Evolutionary conservation across 1,140 invertebrate genomes (phyloP), one percentile per base, ranked within the genome.

Genomic region (Acromyrmex heyeri): DNA sequence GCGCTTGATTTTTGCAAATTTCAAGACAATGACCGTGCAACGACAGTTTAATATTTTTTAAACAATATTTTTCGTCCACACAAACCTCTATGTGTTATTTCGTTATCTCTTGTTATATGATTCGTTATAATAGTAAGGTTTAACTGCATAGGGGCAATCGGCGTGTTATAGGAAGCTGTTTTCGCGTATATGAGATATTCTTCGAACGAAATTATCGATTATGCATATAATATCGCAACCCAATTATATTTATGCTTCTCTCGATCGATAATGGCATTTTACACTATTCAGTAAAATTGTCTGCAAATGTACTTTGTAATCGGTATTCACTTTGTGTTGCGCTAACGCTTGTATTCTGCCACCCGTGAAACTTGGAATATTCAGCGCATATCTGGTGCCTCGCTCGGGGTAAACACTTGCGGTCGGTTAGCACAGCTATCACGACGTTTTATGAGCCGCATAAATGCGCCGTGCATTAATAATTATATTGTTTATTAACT

Each of bases 191-290:
- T 48, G 4, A 0, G 18, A 18, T 48, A 30, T 82, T 59, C 27
- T 21, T 16, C 24, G 30, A 2, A 7, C 3, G 27, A 82, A 73
- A 61, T 72, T 21, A 16, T 21, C 10, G 8, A 82, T 82, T 73
- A 61, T 21, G 34, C 53, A 12, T 14, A n/a, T 59, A 72, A 73
- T 48, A 73, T 61, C 3, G 27, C 34, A 48, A 21, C 16, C 3
- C 3, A 50, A 64, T 27, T 14, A 96, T 96, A 67, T 96, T 97
- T 7, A 96, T 96, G 85, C 97, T 93, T 92, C 97, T 97, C 93
- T 97, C 97, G 38, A 8, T 48, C 53, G 34, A 59, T 82, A 72
- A 82, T 73, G 34, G 10, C 53, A 82, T 73, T 82, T 83, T 83
- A 61, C 69, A 73, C 53, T 70, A 62, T 75, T 75, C 57, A 24